Percentiles rank a stretch among this genome's conserved stretches.
Conservation (phyloP, 2,888 invertebrate species). For the Ectemnius cavifrons region DNA sequence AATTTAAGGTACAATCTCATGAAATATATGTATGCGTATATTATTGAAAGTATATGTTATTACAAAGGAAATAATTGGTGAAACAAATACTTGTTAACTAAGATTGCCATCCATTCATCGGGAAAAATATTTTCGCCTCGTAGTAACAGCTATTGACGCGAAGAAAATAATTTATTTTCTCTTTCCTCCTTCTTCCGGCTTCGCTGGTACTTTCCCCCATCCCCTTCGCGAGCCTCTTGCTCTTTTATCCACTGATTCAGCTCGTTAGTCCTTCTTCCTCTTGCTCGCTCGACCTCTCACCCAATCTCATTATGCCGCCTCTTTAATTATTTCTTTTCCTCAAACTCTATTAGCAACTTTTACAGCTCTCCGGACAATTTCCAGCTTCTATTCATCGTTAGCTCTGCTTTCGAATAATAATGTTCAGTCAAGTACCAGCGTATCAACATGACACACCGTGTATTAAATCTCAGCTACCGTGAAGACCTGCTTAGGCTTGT, state of each 20-base stretch:
- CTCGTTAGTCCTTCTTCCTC: constrained; percentile 17
- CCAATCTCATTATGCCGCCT: constrained; percentile 65
- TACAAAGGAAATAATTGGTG: background rate
- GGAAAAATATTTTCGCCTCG: constrained; percentile 53
- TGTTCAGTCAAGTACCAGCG: constrained; percentile 44
- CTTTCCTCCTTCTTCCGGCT: constrained; percentile 26
- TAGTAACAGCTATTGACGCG: constrained; percentile 37
- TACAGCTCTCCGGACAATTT: constrained; percentile 53
- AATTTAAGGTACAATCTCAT: no score
- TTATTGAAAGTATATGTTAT: no score
- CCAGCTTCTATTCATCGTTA: constrained; percentile 55
- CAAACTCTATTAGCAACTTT: constrained; percentile 66
- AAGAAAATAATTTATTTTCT: constrained; percentile 56
- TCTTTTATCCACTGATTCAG: constrained; percentile 10
- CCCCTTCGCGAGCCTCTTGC: constrained; percentile 13
- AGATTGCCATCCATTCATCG: constrained; percentile 47
- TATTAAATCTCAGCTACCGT: background rate
- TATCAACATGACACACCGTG: constrained; percentile 36
- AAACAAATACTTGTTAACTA: constrained; percentile 52
- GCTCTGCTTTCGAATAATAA: constrained; percentile 53
- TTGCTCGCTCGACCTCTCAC: constrained; percentile 33
- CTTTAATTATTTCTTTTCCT: constrained; percentile 67
- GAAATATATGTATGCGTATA: no score
- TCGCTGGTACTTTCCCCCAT: constrained; percentile 12
- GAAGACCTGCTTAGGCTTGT: constrained; percentile 38